Percentiles rank a stretch among this genome's conserved stretches.
Evolutionary conservation across 2,113 vertebrate genomes (phyloP).

Genomic region (Carassius carassius): DNA sequence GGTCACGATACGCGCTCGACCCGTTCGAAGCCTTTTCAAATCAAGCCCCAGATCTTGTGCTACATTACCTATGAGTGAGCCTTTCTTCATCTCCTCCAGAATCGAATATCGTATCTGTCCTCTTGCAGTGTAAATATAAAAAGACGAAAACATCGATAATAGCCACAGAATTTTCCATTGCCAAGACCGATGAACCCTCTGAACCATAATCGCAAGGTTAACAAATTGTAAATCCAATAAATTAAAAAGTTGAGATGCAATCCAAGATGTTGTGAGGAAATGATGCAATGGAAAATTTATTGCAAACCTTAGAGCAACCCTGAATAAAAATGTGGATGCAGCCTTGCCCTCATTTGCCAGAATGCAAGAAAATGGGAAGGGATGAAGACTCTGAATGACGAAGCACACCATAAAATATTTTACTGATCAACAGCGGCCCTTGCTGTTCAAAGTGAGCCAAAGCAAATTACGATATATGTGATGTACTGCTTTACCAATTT

Average conservation of each 20-base stretch:
- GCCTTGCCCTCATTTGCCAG: background rate
- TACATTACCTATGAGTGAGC: slow-evolving; percentile 53
- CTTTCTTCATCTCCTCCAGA: slow-evolving; percentile 55
- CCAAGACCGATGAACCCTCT: background rate
- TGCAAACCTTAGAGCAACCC: background rate
- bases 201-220: background rate
- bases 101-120: slow-evolving; percentile 55
- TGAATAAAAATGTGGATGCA: slow-evolving; percentile 11
- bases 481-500: too few relatives aligned
- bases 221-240: background rate
- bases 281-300: background rate
- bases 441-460: slow-evolving; percentile 32
- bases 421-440: slow-evolving; percentile 51
- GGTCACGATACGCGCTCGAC: slow-evolving; percentile 59
- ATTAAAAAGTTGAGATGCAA: background rate
- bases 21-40: slow-evolving; percentile 44
- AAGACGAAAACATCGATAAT: background rate
- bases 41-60: slow-evolving; percentile 56
- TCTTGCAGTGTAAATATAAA: background rate
- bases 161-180: slow-evolving; percentile 1
- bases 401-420: slow-evolving; percentile 5
- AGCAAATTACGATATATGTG: too few relatives aligned
- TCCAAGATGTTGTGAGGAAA: background rate
- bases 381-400: background rate
- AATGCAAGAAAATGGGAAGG: background rate